Evolutionary conservation across 2,888 invertebrate genomes (phyloP).

Genomic region (Actias luna): DNA sequence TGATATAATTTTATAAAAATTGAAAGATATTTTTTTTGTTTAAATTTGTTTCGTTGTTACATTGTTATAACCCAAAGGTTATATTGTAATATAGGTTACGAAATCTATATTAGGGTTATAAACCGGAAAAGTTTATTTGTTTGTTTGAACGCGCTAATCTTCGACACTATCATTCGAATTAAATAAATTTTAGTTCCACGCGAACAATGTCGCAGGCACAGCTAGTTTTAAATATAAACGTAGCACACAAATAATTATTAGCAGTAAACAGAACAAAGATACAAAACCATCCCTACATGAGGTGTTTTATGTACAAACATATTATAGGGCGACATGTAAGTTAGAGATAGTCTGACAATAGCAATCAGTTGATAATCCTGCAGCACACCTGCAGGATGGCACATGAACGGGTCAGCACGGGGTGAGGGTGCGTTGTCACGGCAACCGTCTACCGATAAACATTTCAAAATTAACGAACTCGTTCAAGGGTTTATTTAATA

Average conservation of each 20-base stretch:
- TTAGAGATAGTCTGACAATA: constrained; percentile 40
- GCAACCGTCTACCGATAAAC: constrained; percentile 62
- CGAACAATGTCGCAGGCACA: too few species aligned
- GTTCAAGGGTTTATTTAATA: constrained; percentile 5
- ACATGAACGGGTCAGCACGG: constrained; percentile 27
- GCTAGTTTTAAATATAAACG: too few species aligned
- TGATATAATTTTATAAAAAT: too few species aligned
- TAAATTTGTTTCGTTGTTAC: too few species aligned
- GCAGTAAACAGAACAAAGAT: background rate
- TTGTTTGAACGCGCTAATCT: too few species aligned
- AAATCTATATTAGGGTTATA: too few species aligned
- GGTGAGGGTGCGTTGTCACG: constrained; percentile 52
- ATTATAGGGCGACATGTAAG: background rate
- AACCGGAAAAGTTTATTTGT: too few species aligned
- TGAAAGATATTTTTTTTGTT: too few species aligned
- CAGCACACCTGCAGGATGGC: constrained; percentile 68
- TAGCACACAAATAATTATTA: background rate
- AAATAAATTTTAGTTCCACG: too few species aligned
- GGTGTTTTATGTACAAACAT: background rate
- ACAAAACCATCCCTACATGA: background rate
- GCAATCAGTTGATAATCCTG: constrained; percentile 77
- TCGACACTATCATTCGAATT: too few species aligned
- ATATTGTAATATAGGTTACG: too few species aligned
- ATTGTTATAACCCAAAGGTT: too few species aligned
- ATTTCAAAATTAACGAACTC: constrained; percentile 52